Base-by-base conservation (phyloP, 2,888 invertebrate species). In the Archips xylosteana region DNA sequence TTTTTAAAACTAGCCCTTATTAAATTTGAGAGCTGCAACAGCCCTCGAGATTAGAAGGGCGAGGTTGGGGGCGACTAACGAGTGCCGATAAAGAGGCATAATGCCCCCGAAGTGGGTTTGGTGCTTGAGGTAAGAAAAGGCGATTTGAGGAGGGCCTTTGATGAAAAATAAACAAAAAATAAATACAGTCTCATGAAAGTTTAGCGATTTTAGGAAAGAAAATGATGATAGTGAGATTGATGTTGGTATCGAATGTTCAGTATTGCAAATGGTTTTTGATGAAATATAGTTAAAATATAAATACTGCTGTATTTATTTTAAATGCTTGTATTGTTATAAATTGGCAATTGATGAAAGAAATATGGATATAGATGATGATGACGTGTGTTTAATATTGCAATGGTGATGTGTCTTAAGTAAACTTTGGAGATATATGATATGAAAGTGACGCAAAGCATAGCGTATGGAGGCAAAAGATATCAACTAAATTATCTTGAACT, bases 31-130 rank as follows among this genome's bases (percentile, higher is more conserved):
- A 89, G 87, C 85, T 88, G 83, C 87, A 85, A 87, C 88, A 89
- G 83, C 91, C 91, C 92, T 91, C 87, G 86, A 90, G 90, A 92
- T 90, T 90, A 89, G 85, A 89, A 88, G 89, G 92, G 89, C 82
- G 82, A 87, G 89, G 89, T 92, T 92, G 91, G 92, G 92, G 92
- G 89, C 87, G 90, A 89, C 89, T 91, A 92, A 93, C 92, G 92
- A 93, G 92, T 89, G 88, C 80, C 86, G 92, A 93, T 94, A 93
- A 93, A 91, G 88, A 90, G 88, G 87, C 85, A 86, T 92, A 88
- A 92, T 91, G 89, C 90, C 89, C 88, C 85, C 78, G 82, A 78
- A 74, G 72, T 75, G 76, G 66, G 76, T 76, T 76, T 81, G 88
- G 85, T 78, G 59, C 76, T 82, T 81, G 77, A 42, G 51, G 74